Conservation (phyloP, 2,888 invertebrate species). For the Spisula solida region DNA sequence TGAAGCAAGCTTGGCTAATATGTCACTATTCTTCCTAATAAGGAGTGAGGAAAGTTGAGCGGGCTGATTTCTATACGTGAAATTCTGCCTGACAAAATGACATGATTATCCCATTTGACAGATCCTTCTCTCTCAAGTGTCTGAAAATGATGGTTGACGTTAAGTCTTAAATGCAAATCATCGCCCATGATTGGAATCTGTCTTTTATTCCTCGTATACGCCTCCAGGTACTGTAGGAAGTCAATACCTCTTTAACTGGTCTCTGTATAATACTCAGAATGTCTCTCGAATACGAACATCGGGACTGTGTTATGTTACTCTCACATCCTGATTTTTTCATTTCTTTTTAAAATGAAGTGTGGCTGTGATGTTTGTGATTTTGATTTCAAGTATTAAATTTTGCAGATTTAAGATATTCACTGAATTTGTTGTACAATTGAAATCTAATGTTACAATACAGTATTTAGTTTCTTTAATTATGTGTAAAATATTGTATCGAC, state of each 20-base stretch:
- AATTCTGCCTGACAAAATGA: slow-evolving; percentile 65
- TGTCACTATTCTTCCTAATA: slow-evolving; percentile 69
- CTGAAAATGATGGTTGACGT: slow-evolving; percentile 70
- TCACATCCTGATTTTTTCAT: background rate
- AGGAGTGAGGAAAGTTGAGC: slow-evolving; percentile 41
- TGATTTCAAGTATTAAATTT: background rate
- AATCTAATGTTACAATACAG: too few relatives aligned
- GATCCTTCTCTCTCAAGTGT: slow-evolving; percentile 50
- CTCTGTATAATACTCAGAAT: background rate
- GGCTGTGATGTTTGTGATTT: background rate
- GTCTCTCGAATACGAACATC: background rate
- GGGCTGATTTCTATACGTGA: slow-evolving; percentile 26
- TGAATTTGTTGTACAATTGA: background rate
- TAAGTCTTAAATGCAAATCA: slow-evolving; percentile 67
- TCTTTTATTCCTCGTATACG: slow-evolving; percentile 42
- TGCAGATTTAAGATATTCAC: background rate
- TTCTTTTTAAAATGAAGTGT: background rate
- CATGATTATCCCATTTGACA: slow-evolving; percentile 69
- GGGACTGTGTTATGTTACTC: background rate
- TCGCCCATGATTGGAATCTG: slow-evolving; percentile 53
- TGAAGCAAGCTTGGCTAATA: slow-evolving; percentile 68
- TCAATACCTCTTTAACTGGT: slow-evolving; percentile 45
- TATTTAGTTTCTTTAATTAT: too few relatives aligned
- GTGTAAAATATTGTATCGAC: too few relatives aligned
- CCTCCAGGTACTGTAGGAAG: slow-evolving; percentile 52